A percentile compares a stretch with the other conserved stretches of the same genome.
These are phyloP conservation scores for Gadus chalcogrammus DNA, from an alignment of 2,113 vertebrate genomes.

Conservation along the genomic window DNA sequence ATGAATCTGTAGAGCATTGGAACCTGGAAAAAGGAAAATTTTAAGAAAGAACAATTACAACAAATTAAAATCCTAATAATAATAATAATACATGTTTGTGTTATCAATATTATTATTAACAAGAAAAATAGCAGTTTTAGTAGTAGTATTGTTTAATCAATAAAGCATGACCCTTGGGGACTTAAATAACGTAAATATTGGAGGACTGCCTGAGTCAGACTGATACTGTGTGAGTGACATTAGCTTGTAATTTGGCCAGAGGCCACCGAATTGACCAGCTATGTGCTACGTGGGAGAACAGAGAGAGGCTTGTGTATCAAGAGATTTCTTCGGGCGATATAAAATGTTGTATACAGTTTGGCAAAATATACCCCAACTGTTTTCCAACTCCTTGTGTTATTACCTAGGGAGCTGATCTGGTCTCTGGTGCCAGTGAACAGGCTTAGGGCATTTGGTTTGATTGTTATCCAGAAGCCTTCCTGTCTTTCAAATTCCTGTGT, in stretches of 20 bases:
- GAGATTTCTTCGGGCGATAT: slow-evolving; percentile 28
- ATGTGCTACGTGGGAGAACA: neutral
- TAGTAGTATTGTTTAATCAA: no score
- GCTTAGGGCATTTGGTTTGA: slow-evolving; percentile 26
- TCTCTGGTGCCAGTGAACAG: slow-evolving; percentile 14
- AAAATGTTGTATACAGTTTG: slow-evolving; percentile 2
- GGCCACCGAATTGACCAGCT: neutral
- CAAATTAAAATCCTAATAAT: no score
- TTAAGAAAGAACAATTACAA: no score
- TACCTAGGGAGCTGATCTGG: neutral
- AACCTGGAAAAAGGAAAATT: neutral
- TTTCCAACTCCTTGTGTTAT: slow-evolving; percentile 25
- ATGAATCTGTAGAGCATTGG: neutral
- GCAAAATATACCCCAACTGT: slow-evolving; percentile 17
- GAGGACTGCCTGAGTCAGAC: no score
- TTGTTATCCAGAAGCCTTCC: slow-evolving; percentile 42
- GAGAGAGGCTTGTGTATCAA: slow-evolving; percentile 47
- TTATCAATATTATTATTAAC: neutral
- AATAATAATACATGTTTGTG: no score
- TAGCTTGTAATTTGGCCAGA: no score
- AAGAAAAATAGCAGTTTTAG: neutral
- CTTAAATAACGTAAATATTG: no score
- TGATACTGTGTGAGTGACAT: no score
- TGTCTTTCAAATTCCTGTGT: slow-evolving; percentile 38
- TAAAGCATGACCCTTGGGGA: no score